Evolutionary conservation across 2,797 vertebrate genomes (phyloP).

Genomic region (Taeniopygia guttata): DNA sequence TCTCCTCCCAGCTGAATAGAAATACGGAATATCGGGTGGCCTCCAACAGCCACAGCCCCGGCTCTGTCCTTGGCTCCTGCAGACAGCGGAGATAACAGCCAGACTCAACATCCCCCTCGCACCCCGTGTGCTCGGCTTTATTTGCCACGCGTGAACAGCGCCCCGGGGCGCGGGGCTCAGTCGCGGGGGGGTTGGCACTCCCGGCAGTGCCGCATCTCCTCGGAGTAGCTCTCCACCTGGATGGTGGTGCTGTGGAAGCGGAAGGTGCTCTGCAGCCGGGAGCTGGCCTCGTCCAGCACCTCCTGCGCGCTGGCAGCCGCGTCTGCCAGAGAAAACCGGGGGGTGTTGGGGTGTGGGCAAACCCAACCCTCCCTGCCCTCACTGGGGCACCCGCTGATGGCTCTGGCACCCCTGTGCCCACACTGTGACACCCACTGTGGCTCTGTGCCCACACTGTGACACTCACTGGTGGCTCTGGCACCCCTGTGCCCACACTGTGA

Average conservation of each 20-base stretch:
- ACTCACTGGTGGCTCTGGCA: too few relatives aligned
- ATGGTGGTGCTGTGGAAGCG: conserved; percentile 80
- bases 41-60: not conserved
- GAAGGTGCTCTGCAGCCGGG: conserved; percentile 71
- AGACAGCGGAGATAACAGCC: not conserved
- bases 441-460: not conserved
- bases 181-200: conserved; percentile 75
- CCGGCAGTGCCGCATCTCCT: conserved; percentile 79
- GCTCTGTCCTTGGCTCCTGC: not conserved
- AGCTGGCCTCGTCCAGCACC: conserved; percentile 76
- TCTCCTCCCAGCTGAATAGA: not conserved
- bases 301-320: conserved; percentile 69
- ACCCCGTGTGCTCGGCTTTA: conserved; percentile 2
- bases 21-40: fast-evolving
- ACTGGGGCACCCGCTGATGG: not conserved
- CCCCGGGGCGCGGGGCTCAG: not conserved
- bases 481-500: not conserved
- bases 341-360: fast-evolving
- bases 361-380: fast-evolving
- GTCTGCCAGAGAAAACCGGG: conserved; percentile 26
- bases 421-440: not conserved
- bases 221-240: conserved; percentile 81
- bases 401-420: not conserved
- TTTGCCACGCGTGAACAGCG: not conserved
- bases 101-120: not conserved